A percentile compares a stretch with the other conserved stretches of the same genome.
These are phyloP conservation scores for Pachycephala philippinensis DNA, from an alignment of 2,113 vertebrate species.

Conservation along the genomic window DNA sequence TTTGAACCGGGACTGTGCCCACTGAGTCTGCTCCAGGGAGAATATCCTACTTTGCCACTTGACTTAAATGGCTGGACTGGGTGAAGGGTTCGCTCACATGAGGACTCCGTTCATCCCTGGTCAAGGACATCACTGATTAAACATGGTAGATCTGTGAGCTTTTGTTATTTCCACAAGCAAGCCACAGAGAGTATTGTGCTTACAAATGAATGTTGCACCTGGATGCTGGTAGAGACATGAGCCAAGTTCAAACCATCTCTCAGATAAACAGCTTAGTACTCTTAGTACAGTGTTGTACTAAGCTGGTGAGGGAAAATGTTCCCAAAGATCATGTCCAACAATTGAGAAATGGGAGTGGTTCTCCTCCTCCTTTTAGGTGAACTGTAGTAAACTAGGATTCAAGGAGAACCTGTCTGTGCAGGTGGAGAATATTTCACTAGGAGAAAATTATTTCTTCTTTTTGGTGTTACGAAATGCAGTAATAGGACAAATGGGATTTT, in stretches of 20 bases:
- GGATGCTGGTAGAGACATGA: background rate
- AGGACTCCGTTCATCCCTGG: background rate
- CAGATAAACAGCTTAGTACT: background rate
- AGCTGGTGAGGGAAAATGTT: background rate
- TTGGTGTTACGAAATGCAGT: background rate
- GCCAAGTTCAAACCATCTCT: background rate
- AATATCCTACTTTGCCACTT: background rate
- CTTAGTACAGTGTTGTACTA: background rate
- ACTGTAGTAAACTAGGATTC: background rate
- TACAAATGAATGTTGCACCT: background rate
- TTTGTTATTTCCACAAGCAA: background rate
- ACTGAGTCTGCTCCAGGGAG: background rate
- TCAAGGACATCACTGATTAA: background rate
- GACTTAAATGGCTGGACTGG: background rate
- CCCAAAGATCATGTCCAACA: background rate
- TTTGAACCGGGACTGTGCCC: background rate
- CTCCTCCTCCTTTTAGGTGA: background rate
- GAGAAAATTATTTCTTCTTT: background rate
- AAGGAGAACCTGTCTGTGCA: constrained; percentile 4
- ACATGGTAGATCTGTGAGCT: fast-evolving
- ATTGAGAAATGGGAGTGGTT: background rate
- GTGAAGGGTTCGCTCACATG: background rate
- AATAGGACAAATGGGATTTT: background rate
- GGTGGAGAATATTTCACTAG: background rate
- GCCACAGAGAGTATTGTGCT: background rate